A percentile compares a stretch with the other conserved stretches of the same genome.
phyloP scores from a whole-genome alignment of 2,113 vertebrate genomes.

The Podarcis muralis region DNA sequence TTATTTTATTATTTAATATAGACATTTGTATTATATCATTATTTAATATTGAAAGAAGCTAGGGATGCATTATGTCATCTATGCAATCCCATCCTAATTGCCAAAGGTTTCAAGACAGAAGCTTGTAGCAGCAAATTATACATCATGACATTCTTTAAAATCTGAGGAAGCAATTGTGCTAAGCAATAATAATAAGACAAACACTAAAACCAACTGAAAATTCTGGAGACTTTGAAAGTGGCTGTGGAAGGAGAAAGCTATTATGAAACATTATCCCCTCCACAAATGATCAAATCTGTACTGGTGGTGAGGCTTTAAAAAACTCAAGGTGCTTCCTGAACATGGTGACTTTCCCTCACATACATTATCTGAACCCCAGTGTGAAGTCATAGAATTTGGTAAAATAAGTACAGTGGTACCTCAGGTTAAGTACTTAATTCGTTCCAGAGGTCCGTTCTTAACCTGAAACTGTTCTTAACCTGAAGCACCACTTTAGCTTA shows the following conservation, averaged over 20 bases:
- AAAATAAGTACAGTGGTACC: slow-evolving; percentile 15
- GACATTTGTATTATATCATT: background rate
- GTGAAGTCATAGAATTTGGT: slow-evolving; percentile 42
- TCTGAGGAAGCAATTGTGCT: background rate
- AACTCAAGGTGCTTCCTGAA: slow-evolving; percentile 41
- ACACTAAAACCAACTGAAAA: slow-evolving; percentile 1
- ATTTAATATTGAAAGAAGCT: background rate
- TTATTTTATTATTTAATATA: background rate
- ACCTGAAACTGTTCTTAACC: too few relatives aligned
- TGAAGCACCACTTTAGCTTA: too few relatives aligned
- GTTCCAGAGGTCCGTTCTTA: too few relatives aligned
- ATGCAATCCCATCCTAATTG: background rate
- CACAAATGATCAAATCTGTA: slow-evolving; percentile 27
- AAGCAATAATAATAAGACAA: slow-evolving; percentile 15
- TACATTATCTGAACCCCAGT: slow-evolving; percentile 37
- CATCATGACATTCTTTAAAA: background rate
- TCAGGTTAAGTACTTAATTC: too few relatives aligned
- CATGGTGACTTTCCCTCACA: slow-evolving; percentile 20
- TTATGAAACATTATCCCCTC: slow-evolving; percentile 32
- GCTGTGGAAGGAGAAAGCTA: slow-evolving; percentile 12
- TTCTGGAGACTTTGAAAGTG: slow-evolving; percentile 39
- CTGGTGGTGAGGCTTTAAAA: slow-evolving; percentile 26
- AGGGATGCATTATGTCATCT: background rate
- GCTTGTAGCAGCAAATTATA: background rate
- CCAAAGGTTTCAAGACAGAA: background rate